Conservation (phyloP, 2,888 invertebrate genomes). For the Hypselothyrea guttata region DNA sequence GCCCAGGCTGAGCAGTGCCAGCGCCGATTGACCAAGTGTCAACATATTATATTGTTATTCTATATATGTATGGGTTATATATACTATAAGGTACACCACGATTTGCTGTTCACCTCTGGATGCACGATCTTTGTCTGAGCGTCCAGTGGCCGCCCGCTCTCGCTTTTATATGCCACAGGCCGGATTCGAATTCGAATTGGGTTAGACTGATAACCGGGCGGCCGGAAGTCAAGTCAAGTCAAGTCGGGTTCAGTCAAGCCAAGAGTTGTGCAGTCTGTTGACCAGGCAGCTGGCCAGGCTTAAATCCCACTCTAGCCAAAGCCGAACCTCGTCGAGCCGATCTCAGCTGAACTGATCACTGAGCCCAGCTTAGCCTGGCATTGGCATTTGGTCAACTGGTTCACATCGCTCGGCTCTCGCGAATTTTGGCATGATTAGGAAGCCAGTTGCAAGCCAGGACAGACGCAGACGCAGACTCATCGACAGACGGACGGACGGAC, state of each 20-base stretch:
- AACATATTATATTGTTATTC: too few species aligned
- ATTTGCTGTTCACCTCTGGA: conserved; percentile 27
- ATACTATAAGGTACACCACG: conserved; percentile 28
- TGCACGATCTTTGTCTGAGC: conserved; percentile 53
- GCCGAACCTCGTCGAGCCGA: too few species aligned
- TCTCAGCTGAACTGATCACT: not conserved
- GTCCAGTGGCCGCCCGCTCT: conserved; percentile 11
- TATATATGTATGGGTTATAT: too few species aligned
- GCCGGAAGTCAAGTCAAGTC: conserved; percentile 31
- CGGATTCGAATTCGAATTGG: conserved; percentile 33
- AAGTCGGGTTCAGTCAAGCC: too few species aligned
- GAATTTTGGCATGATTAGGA: conserved; percentile 60
- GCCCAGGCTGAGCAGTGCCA: conserved; percentile 20
- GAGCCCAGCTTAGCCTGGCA: conserved; percentile 45
- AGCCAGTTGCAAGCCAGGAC: conserved; percentile 28
- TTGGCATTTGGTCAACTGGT: conserved; percentile 74
- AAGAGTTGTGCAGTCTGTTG: too few species aligned
- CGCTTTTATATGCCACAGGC: conserved; percentile 49
- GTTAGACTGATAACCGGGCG: conserved; percentile 22
- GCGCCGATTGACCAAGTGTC: conserved; percentile 1
- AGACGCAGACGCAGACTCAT: conserved; percentile 2
- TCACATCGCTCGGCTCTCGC: conserved; percentile 38
- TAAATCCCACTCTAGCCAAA: conserved; percentile 4
- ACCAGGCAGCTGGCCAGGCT: conserved; percentile 12
- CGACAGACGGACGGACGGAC: not conserved